Evolutionary conservation across 2,888 invertebrate species (phyloP).

Genomic region (Sminthurides aquaticus): DNA sequence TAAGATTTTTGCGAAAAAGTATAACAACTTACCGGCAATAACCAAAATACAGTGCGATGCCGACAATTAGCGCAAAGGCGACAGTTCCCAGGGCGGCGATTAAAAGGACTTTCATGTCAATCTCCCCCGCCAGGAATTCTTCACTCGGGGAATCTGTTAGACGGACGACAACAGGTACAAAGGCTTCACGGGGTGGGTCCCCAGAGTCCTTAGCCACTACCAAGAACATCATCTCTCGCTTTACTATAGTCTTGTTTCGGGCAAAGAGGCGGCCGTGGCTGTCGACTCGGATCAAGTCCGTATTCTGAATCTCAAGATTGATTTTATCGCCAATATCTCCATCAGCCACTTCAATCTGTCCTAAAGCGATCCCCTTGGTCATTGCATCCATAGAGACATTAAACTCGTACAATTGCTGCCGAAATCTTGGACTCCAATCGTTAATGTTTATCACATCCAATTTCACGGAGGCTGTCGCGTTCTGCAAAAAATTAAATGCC

Average conservation of each 20-base stretch:
- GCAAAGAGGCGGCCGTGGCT: slow-evolving; percentile 37
- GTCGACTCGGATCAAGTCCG: slow-evolving; percentile 36
- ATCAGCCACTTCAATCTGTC: slow-evolving; percentile 74
- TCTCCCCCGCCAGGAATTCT: slow-evolving; percentile 33
- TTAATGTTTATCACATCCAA: slow-evolving; percentile 77
- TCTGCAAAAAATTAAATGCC: slow-evolving; percentile 60
- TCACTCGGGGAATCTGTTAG: slow-evolving; percentile 30
- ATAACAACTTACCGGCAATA: slow-evolving; percentile 33
- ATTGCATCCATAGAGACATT: slow-evolving; percentile 43
- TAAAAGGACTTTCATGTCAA: slow-evolving; percentile 39
- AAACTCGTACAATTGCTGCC: slow-evolving; percentile 80
- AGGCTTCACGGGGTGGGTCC: slow-evolving; percentile 56
- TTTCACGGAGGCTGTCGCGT: slow-evolving; percentile 74
- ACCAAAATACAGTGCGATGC: slow-evolving; percentile 39
- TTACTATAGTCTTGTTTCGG: slow-evolving; percentile 35
- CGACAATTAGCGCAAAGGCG: slow-evolving; percentile 33
- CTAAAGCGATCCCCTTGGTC: slow-evolving; percentile 49
- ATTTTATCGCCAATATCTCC: slow-evolving; percentile 72
- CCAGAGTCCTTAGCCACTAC: slow-evolving; percentile 80
- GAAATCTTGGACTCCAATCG: slow-evolving; percentile 88
- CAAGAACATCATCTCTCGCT: slow-evolving; percentile 50
- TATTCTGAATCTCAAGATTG: slow-evolving; percentile 51
- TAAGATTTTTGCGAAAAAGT: background rate
- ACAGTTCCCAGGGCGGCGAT: slow-evolving; percentile 36
- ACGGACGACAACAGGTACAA: slow-evolving; percentile 40